Base-by-base conservation (phyloP, 2,113 vertebrate genomes). In the Arenaria interpres region DNA sequence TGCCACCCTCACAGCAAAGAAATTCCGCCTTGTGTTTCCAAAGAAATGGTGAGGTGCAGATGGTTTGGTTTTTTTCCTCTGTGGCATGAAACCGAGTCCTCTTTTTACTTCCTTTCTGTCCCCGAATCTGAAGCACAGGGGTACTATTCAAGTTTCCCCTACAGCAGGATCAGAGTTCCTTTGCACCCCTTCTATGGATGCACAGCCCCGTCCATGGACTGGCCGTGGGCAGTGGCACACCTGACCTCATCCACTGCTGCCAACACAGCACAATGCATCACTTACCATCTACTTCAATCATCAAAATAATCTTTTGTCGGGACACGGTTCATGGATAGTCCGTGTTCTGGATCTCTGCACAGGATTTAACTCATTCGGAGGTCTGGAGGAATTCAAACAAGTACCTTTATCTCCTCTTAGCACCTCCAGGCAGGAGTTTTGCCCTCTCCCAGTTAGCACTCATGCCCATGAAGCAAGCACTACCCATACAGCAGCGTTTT, bases 131-230 rank as follows among this genome's bases (percentile, higher is more conserved):
- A 89, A 74, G 9, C 21, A 12, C 8, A 63, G 23, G 11, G 7
- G 4, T 30, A 60, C 14, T 37, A 21, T 78, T 56, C 15, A 28
- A 41, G 3, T 30, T 77, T 53, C n/a, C 23, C 74, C 32, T 35
- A 13, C 20, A 37, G 13, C 1, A 45, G 30, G 16, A 46, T 37
- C 30, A 62, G 20, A 30, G 12, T 9, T 78, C 50, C 14, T 72
- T 73, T 60, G 16, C 20, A 28, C 0, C 1, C 10, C 19, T 71
- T 62, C 50, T 57, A 3, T 14, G 27, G 33, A 46, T n/a, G 23
- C 48, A 50, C 19, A 41, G 14, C 21, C 24, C 23, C 9, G 3
- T 35, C 41, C 41, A 12, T 62, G 59, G 6, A 7, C 14, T 62
- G 27, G 15, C 4, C 19, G 19, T 0, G 6, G 22, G 7, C 45